A percentile compares a stretch with the other conserved stretches of the same genome.
These are phyloP conservation scores for Drosophila nr. perissopoda DNA, from an alignment of 2,888 invertebrate genomes.

Conservation along the genomic window DNA sequence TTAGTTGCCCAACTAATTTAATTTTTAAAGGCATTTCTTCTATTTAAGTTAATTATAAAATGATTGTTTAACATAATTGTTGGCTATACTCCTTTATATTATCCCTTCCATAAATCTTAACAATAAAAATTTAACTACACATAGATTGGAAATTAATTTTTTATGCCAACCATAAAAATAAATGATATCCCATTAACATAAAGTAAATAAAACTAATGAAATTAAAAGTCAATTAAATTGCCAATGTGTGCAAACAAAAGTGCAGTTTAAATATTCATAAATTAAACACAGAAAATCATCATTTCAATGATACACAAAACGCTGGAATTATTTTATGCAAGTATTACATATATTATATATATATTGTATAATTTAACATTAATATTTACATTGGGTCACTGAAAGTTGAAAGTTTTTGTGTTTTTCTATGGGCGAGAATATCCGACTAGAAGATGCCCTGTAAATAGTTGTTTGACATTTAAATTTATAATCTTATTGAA, in stretches of 20 bases:
- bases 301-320: constrained; percentile 19
- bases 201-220: constrained; percentile 59
- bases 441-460: constrained; percentile 14
- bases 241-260: constrained; percentile 44
- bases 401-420: neutral
- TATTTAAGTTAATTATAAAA: neutral
- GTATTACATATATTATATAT: constrained; percentile 20
- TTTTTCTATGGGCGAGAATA: neutral
- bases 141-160: constrained; percentile 3
- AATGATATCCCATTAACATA: constrained; percentile 50
- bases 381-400: constrained; percentile 50
- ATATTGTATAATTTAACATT: constrained; percentile 52
- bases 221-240: constrained; percentile 73
- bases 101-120: neutral
- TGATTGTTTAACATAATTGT: neutral
- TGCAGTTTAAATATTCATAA: constrained; percentile 36
- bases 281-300: constrained; percentile 38
- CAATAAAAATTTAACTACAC: constrained; percentile 4
- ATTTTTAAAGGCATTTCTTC: neutral
- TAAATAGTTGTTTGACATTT: neutral
- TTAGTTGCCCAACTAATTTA: neutral
- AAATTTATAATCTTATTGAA: neutral
- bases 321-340: constrained; percentile 21
- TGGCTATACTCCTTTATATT: neutral
- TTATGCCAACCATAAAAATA: constrained; percentile 43